A percentile compares a stretch with the other conserved stretches of the same genome.
phyloP scores from a whole-genome alignment of 2,797 vertebrate species.

The Hipposideros larvatus region DNA sequence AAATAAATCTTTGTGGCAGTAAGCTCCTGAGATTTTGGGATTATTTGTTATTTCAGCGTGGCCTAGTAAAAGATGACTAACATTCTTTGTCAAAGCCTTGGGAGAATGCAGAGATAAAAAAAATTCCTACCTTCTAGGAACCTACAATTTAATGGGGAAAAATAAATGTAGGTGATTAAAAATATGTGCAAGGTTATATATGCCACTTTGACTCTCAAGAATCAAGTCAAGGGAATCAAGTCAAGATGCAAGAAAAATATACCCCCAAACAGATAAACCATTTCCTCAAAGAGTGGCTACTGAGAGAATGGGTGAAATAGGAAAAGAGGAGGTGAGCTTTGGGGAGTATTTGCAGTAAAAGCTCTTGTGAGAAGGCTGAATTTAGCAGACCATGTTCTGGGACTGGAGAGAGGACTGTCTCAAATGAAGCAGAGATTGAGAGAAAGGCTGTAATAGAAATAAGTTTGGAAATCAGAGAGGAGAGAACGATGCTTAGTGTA shows the following conservation, averaged over 20 bases:
- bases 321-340: rapidly evolving
- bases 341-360: too few relatives aligned
- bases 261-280: neutral
- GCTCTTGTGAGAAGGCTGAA: rapidly evolving
- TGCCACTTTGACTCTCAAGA: neutral
- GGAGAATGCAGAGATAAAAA: neutral
- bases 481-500: rapidly evolving
- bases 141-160: neutral
- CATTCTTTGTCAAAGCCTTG: neutral
- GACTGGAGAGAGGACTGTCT: neutral
- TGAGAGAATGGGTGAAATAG: neutral
- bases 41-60: neutral
- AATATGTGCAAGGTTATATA: neutral
- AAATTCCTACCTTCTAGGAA: neutral
- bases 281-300: neutral
- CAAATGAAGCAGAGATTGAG: rapidly evolving
- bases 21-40: neutral
- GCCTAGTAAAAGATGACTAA: neutral
- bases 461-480: neutral
- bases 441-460: neutral
- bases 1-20: too few relatives aligned
- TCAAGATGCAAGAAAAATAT: neutral
- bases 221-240: neutral
- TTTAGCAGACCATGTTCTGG: neutral
- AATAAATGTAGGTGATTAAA: neutral